These are phyloP conservation scores for Holcopasites calliopsidis DNA, from an alignment of 1,140 invertebrate genomes.

Conservation along the genomic window DNA sequence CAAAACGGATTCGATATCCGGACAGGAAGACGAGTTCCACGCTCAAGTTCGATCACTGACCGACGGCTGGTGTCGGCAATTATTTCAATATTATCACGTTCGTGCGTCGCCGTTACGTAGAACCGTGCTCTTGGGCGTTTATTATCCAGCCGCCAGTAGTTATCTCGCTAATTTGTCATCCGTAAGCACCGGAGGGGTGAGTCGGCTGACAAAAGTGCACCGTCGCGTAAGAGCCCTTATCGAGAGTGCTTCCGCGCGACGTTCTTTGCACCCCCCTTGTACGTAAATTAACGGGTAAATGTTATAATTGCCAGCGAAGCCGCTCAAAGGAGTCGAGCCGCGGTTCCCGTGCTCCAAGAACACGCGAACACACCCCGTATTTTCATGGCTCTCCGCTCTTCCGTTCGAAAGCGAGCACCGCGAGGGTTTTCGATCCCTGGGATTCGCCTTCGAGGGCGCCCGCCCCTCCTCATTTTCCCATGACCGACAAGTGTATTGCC, in stretches of 20 bases:
- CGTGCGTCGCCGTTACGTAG: constrained; percentile 33
- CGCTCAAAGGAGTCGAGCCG: background rate
- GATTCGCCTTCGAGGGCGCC: background rate
- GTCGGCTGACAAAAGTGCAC: constrained; percentile 49
- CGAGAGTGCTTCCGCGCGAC: constrained; percentile 29
- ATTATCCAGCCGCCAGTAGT: constrained; percentile 56
- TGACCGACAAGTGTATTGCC: constrained; percentile 25
- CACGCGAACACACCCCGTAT: background rate
- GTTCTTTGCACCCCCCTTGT: constrained; percentile 29
- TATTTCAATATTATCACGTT: constrained; percentile 56
- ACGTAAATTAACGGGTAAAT: constrained; percentile 33
- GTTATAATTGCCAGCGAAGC: constrained; percentile 34
- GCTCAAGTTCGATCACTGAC: constrained; percentile 48
- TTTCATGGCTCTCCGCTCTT: background rate
- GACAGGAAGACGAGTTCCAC: constrained; percentile 18
- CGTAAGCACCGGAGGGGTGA: constrained; percentile 43
- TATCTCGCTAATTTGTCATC: constrained; percentile 64
- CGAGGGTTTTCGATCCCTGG: background rate
- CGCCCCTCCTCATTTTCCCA: constrained; percentile 39
- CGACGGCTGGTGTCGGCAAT: constrained; percentile 34
- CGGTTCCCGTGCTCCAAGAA: background rate
- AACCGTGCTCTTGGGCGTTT: constrained; percentile 45
- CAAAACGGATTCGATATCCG: no score
- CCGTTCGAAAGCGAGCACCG: background rate
- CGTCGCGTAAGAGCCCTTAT: constrained; percentile 37